Percentiles rank a stretch among this genome's conserved stretches.
These are phyloP conservation scores for Ammodytes marinus DNA, from an alignment of 2,113 vertebrate genomes.

Conservation along the genomic window DNA sequence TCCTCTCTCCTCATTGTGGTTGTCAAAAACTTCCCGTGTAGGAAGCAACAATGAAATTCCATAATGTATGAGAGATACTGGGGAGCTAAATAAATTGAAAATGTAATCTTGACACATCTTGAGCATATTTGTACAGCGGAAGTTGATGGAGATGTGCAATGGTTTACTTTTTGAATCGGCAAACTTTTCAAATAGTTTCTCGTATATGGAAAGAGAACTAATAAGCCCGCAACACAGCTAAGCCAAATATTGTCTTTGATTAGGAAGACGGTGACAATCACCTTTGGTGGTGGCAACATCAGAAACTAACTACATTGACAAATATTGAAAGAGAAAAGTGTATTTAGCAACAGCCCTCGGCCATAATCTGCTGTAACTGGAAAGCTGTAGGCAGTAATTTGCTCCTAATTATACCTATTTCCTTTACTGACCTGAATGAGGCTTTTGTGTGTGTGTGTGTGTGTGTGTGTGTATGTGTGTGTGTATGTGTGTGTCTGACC, in stretches of 20 bases:
- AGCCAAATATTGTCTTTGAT: too few species aligned
- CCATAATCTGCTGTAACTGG: conserved; percentile 23
- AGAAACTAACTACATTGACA: neutral
- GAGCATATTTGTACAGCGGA: neutral
- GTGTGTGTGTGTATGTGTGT: conserved; percentile 14
- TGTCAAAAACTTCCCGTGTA: neutral
- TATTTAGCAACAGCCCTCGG: conserved; percentile 13
- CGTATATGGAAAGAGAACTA: too few species aligned
- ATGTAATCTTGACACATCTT: neutral
- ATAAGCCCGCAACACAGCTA: too few species aligned
- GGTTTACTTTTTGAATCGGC: neutral
- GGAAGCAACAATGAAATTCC: neutral
- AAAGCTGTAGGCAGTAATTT: conserved; percentile 43
- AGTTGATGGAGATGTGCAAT: neutral
- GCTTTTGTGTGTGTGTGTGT: neutral
- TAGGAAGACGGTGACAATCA: too few species aligned
- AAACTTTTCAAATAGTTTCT: neutral
- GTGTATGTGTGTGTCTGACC: neutral
- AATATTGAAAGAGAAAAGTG: neutral
- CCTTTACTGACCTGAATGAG: conserved; percentile 31
- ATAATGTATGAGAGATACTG: neutral
- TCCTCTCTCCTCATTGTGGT: neutral
- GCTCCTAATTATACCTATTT: conserved; percentile 54
- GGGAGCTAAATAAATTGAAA: neutral
- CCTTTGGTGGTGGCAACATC: neutral